These are phyloP conservation scores for Lasioglossum baleicum DNA, from an alignment of 1,140 invertebrate genomes.

Conservation along the genomic window DNA sequence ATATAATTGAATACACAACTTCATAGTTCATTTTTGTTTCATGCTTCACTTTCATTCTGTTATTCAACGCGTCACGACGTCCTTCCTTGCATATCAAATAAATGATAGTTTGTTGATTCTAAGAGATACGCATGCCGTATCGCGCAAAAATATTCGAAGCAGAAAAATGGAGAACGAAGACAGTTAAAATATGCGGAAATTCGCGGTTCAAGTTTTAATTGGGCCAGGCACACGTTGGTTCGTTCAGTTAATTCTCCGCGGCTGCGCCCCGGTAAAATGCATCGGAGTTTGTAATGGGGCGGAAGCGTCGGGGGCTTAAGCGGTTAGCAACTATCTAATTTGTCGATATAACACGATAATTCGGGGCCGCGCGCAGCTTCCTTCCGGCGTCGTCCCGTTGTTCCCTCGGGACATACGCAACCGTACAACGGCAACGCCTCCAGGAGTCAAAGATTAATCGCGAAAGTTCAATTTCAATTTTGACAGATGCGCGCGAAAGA, in stretches of 20 bases:
- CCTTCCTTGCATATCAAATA: too few species aligned
- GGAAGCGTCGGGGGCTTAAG: background rate
- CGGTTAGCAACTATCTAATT: constrained; percentile 2
- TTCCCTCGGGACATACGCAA: background rate
- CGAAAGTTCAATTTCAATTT: background rate
- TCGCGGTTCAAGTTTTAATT: background rate
- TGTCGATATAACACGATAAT: constrained; percentile 2
- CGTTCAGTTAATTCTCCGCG: background rate
- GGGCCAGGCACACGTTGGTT: background rate
- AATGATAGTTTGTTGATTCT: too few species aligned
- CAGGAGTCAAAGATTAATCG: background rate
- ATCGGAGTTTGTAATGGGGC: constrained; percentile 3
- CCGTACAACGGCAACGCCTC: too few species aligned
- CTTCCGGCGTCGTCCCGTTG: background rate
- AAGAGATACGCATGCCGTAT: too few species aligned
- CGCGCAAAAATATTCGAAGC: too few species aligned
- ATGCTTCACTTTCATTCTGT: too few species aligned
- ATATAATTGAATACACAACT: too few species aligned
- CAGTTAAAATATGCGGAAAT: too few species aligned
- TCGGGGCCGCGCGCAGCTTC: background rate
- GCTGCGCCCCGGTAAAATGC: background rate
- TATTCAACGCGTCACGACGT: too few species aligned
- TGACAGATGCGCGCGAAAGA: background rate
- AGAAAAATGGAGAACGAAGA: too few species aligned
- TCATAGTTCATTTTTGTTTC: too few species aligned